Evolutionary conservation across 2,888 invertebrate genomes (phyloP), one percentile per base, ranked within the genome.

Genomic region (Onchidella celtica): DNA sequence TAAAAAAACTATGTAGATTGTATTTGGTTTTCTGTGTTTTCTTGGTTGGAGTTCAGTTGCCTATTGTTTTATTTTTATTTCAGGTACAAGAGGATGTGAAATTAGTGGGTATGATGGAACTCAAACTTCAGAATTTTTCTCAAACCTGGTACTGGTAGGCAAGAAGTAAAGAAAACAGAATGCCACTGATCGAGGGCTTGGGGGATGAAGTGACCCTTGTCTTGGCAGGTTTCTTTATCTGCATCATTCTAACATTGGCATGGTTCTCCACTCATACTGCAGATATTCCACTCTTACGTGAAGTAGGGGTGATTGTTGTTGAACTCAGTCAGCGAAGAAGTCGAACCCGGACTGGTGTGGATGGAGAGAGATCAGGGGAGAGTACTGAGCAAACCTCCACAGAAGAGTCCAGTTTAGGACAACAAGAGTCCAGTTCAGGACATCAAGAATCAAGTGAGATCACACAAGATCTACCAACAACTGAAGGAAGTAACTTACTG

Each of bases 161-260:
- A n/a, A n/a, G n/a, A 17, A 11, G 47, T 47, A 17, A 47, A 47
- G 47, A 17, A 17, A 17, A 72, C 80, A 74, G 29, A 27, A 92
- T 92, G 92, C 79, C 96, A 88, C 94, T 97, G 90, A 96, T 97
- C 88, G 96, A 97, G 92, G 97, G 97, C 69, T 94, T 97, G 81
- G 97, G 97, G 34, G 96, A 97, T 93, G 97, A 97, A 94, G 97
- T 97, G 84, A 95, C 96, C 72, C 95, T 96, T 90, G 96, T 95
- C 90, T 95, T 97, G 90, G 94, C 95, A 74, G 94, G 95, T 34
- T 93, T 96, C 82, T 91, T 96, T 36, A 91, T 95, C 47, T 85
- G 95, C 2, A 90, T 93, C 27, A 88, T 96, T 27, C 92, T 93
- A 1, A 95, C 95, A 85, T 93, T 96, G 75, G 95, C 97, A 77